Evolutionary conservation across 2,113 vertebrate species (phyloP).

Genomic region (Gnathochromis pfefferi): DNA sequence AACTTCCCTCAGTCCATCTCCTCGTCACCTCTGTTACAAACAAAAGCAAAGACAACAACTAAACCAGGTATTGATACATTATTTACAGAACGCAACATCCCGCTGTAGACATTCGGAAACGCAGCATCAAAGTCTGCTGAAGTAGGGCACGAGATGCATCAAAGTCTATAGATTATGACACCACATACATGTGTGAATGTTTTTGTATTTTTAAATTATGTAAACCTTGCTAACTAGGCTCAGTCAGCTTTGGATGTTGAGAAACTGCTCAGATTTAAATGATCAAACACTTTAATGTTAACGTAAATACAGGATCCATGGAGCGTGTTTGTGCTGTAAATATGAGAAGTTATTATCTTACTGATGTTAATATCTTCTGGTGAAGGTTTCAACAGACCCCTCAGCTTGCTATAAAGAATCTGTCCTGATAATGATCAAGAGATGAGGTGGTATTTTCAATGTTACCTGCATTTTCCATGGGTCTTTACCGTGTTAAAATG

Average conservation of each 20-base stretch:
- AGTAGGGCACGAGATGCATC: neutral
- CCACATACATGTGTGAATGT: neutral
- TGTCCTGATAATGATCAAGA: neutral
- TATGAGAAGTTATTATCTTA: neutral
- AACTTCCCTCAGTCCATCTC: neutral
- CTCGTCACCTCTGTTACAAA: slow-evolving; percentile 24
- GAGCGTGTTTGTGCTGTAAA: neutral
- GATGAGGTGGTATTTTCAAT: neutral
- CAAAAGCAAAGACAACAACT: slow-evolving; percentile 50
- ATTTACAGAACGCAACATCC: slow-evolving; percentile 26
- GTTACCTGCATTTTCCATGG: neutral
- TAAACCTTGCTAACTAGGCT: neutral
- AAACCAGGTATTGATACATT: slow-evolving; percentile 25
- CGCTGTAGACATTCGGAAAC: neutral
- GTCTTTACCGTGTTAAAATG: neutral
- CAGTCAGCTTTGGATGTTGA: neutral
- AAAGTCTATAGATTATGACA: neutral
- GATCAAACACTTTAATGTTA: neutral
- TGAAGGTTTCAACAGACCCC: neutral
- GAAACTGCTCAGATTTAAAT: neutral
- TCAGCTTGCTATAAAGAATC: neutral
- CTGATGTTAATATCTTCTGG: neutral
- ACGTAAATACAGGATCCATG: neutral
- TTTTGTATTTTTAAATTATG: neutral
- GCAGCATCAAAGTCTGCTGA: neutral